Base-by-base conservation (phyloP, 2,113 vertebrate genomes). In the Emydura subglobosa region DNA sequence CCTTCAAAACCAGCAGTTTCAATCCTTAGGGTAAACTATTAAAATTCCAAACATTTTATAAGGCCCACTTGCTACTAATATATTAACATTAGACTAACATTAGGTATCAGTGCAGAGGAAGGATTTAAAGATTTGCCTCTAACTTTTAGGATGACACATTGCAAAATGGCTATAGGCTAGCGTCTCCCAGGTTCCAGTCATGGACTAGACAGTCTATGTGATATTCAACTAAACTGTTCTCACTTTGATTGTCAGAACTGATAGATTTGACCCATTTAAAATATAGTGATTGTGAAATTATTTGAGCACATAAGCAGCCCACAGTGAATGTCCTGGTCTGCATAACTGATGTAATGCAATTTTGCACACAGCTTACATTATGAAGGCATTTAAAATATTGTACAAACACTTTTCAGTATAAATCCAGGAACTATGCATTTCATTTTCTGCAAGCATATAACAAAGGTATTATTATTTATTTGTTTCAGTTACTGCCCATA, bases 1-100 rank as follows among this genome's bases (percentile, higher is more conserved):
- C 53, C 44, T 95, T 91, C 86, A 79, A 96, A 61, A 84, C 78
- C 90, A 87, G 88, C 53, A 86, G 93, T 96, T 95, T 53, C 79
- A 93, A n/a, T 53, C 1, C 0, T 55, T 86, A 72, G n/a, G n/a
- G 39, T 72, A 72, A 72, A 39, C 19, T 17, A 39, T 39, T 39
- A 10, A 21, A 72, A 4, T 72, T 8, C 9, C 19, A 84, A 22
- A 31, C 11, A 4, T 83, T 81, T 51, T 88, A 27, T 74, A 83
- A 86, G 39, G 27, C 54, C 29, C 42, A 51, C 27, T 88, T 89
- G 6, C 10, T 79, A 5, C 68, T 92, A 91, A 59, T 85, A 39
- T 3, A 50, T 16, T 49, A 39, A 72, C n/a, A 29, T 85, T 87
- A 29, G 21, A 51, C 2, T 5, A 22, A 72, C n/a, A 29, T 85